Evolutionary conservation across 64 coral and sea anemone genomes (phyloP), one percentile per base, ranked within the genome.

Genomic region (Catalaphyllia jardinei): DNA sequence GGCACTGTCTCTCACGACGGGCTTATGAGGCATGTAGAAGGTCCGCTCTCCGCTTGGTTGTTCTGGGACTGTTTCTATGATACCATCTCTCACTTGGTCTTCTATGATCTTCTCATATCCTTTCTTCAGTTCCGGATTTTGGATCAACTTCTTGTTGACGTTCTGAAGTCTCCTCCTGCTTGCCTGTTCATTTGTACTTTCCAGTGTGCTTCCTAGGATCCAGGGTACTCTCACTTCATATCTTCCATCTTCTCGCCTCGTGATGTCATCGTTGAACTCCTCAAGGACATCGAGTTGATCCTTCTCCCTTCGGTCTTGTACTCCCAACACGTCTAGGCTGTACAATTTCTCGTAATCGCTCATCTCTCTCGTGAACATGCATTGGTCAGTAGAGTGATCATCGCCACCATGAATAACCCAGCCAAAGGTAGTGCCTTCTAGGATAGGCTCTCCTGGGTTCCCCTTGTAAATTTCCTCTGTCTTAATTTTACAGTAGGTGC

Each of bases 201-300:
- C 65, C 72, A 87, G 60, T 4, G 67, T 75, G 60, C 72, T 91
- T 33, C 52, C 89, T 79, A 71, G 80, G 27, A 91, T 81, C 81
- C 90, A 92, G 76, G 82, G 82, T 71, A 92, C 74, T 49, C 82
- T 87, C 60, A 87, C 90, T 92, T 86, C 82, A 79, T 92, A 92
- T 31, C 60, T 46, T 29, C 90, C 90, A 54, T 72, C 65, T 30
- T 39, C 59, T 42, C 79, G 55, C 79, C 71, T 81, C 24, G 25
- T 86, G n/a, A 91, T 74, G 75, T 77, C 73, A 20, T 91, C 79
- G 38, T 73, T 90, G 62, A 84, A 91, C n/a, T 84, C 67, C 10
- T 9, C 62, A 86, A n/a, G 62, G 82, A 87, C 82, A 65, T 92
- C 90, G 17, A 79, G 29, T 54, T 79, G 82, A 62, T 92, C 90